Conservation (phyloP, 2,113 vertebrate genomes). For the Neodontobutis hainanensis region DNA sequence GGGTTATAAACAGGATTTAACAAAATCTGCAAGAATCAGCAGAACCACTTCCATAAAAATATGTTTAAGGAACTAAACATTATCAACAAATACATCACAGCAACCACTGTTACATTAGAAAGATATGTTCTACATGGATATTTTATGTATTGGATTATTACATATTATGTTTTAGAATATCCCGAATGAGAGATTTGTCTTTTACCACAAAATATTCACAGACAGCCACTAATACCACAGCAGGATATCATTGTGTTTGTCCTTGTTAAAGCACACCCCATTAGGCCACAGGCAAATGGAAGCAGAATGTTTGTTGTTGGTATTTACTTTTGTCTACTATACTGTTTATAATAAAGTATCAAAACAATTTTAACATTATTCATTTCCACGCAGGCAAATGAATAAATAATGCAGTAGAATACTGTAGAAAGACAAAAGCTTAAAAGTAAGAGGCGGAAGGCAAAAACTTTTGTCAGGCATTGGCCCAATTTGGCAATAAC, state of each 20-base stretch:
- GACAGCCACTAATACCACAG: constrained; percentile 35
- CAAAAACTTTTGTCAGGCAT: constrained; percentile 27
- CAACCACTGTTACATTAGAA: background rate
- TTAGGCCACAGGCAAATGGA: constrained; percentile 42
- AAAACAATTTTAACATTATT: background rate
- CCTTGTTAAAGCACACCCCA: constrained; percentile 25
- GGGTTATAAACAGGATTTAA: constrained; percentile 36
- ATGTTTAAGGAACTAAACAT: constrained; percentile 28
- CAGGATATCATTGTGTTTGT: constrained; percentile 34
- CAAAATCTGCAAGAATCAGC: constrained; percentile 56
- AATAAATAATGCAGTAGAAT: constrained; percentile 11
- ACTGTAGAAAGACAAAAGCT: constrained; percentile 18
- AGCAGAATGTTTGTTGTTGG: constrained; percentile 32
- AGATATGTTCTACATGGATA: background rate
- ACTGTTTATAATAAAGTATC: too few relatives aligned
- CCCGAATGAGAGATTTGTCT: constrained; percentile 28
- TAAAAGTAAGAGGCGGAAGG: constrained; percentile 15
- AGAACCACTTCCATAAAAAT: constrained; percentile 63
- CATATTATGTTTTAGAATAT: background rate
- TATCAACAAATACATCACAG: background rate
- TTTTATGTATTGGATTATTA: too few relatives aligned
- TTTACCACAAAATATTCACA: constrained; percentile 36
- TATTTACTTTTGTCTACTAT: constrained; percentile 19
- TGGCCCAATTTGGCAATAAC: constrained; percentile 39
- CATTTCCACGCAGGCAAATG: background rate